phyloP scores from a whole-genome alignment of 2,113 vertebrate species.

The Pteropus alecto region DNA sequence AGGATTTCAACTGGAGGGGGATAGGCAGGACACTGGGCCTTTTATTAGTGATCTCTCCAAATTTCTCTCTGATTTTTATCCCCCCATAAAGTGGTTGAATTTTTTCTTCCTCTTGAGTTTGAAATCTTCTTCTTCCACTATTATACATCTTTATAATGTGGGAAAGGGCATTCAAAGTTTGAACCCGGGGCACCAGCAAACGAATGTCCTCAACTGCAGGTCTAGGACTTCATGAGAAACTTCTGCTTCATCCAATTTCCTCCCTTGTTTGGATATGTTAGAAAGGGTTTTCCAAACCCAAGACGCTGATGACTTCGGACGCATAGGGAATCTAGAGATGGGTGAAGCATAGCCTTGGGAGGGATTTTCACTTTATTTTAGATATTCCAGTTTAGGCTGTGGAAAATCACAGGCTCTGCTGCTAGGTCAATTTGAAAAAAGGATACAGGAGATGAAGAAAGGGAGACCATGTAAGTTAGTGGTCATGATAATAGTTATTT shows the following conservation, averaged over 20 bases:
- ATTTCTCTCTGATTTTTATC: background rate
- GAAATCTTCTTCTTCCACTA: background rate
- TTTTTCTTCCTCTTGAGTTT: background rate
- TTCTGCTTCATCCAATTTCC: background rate
- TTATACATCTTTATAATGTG: background rate
- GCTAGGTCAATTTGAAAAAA: background rate
- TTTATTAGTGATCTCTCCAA: background rate
- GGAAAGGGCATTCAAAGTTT: background rate
- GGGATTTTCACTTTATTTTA: background rate
- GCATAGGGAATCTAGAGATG: background rate
- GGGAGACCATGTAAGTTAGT: background rate
- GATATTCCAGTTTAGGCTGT: background rate
- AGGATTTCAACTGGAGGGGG: background rate
- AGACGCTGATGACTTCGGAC: background rate
- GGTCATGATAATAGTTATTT: background rate
- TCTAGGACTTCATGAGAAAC: background rate
- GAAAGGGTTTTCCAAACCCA: background rate
- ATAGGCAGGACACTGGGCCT: background rate
- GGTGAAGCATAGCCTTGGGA: background rate
- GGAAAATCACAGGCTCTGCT: background rate
- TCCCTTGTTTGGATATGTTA: background rate
- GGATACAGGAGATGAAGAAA: background rate
- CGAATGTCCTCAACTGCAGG: accelerated
- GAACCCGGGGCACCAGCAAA: background rate
- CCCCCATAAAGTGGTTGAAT: background rate